phyloP scores from a whole-genome alignment of 2,888 invertebrate species.

The Drosophila flavopinicola region DNA sequence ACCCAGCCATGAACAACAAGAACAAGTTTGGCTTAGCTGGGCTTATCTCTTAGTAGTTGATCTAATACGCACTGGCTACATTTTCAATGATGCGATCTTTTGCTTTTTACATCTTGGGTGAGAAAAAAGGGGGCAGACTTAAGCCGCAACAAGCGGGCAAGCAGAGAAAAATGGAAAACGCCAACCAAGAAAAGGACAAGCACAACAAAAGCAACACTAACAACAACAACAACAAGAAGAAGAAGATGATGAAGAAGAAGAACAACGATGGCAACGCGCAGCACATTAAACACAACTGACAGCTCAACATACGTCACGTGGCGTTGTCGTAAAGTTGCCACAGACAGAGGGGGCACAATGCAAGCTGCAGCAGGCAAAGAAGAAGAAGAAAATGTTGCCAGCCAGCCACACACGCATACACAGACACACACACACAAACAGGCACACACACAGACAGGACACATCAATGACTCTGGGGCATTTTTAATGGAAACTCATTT shows the following conservation, averaged over 20 bases:
- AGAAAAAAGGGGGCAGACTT: slow-evolving; percentile 9
- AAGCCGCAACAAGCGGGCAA: slow-evolving; percentile 11
- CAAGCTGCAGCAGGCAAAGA: slow-evolving; percentile 21
- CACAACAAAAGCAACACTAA: slow-evolving; percentile 14
- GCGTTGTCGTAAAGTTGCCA: slow-evolving; percentile 73
- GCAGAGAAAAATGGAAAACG: slow-evolving; percentile 5
- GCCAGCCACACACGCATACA: slow-evolving; percentile 9
- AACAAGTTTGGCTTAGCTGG: slow-evolving; percentile 20
- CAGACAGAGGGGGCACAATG: slow-evolving; percentile 35
- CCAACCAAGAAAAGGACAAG: slow-evolving; percentile 18
- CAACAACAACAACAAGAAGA: background rate
- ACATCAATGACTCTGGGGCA: slow-evolving; percentile 76
- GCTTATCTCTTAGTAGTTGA: slow-evolving; percentile 35
- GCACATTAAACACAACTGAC: slow-evolving; percentile 79
- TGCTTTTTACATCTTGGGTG: background rate
- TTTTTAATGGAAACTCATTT: slow-evolving; percentile 78
- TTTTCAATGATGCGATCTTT: slow-evolving; percentile 39
- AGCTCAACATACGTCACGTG: slow-evolving; percentile 76
- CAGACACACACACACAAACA: slow-evolving; percentile 15
- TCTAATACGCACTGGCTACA: slow-evolving; percentile 29
- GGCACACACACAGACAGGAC: slow-evolving; percentile 14
- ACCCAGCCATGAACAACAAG: slow-evolving; percentile 9
- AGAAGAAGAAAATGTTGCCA: slow-evolving; percentile 28
- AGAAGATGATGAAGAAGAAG: background rate
- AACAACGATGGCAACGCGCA: slow-evolving; percentile 36